Percentiles rank a stretch among this genome's conserved stretches.
Evolutionary conservation across 2,113 vertebrate genomes (phyloP).

Genomic region (Labrus mixtus): DNA sequence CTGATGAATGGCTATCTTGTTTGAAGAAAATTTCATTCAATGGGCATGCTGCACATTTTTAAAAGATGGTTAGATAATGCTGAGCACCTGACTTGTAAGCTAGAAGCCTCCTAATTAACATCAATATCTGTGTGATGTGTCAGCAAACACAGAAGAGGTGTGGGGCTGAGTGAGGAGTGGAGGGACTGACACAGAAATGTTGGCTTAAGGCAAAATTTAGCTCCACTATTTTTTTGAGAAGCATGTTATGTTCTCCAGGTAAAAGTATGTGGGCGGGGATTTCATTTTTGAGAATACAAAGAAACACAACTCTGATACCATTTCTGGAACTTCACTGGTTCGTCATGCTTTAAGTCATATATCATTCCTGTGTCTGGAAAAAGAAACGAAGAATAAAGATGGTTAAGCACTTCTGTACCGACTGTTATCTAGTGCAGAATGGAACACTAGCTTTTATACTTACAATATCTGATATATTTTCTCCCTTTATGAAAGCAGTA

Average conservation of each 20-base stretch:
- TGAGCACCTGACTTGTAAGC: slow-evolving; percentile 63
- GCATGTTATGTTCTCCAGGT: neutral
- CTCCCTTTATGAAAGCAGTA: slow-evolving; percentile 15
- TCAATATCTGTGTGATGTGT: slow-evolving; percentile 65
- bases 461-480: slow-evolving; percentile 33
- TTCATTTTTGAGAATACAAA: neutral
- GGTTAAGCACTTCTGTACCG: neutral
- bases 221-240: neutral
- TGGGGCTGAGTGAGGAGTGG: slow-evolving; percentile 16
- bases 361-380: neutral
- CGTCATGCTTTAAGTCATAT: neutral
- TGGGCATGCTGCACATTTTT: slow-evolving; percentile 62
- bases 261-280: neutral
- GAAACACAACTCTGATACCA: neutral
- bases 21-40: slow-evolving; percentile 67
- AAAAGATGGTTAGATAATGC: slow-evolving; percentile 76
- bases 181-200: neutral
- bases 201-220: too few relatives aligned
- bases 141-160: slow-evolving; percentile 37
- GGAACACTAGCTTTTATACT: neutral
- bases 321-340: neutral
- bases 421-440: neutral
- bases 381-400: neutral
- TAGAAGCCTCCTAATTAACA: slow-evolving; percentile 69
- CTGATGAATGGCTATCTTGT: slow-evolving; percentile 78